Evolutionary conservation across 2,113 vertebrate genomes (phyloP), one percentile per base, ranked within the genome.

Genomic region (Phocoena phocoena): DNA sequence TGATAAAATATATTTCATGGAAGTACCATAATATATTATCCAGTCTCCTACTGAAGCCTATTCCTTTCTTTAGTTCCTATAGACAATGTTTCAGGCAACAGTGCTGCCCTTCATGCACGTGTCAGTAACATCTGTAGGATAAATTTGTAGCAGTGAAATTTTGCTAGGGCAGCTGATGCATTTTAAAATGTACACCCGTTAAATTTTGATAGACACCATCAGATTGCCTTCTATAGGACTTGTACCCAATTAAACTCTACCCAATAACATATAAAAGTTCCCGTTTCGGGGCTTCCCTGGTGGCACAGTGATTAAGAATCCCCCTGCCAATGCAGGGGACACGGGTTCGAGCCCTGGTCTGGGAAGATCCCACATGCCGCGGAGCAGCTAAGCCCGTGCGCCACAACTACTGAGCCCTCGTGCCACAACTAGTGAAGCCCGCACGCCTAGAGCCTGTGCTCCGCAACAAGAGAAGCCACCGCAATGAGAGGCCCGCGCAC

Each of bases 11-110:
- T 55, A 80, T 28, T 73, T 14, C 23, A 6, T 53, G 70, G 23
- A 21, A 63, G 25, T 38, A 68, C 50, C 5, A 0, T 79, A 83
- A 60, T n/a, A 47, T 36, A 41, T 67, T 50, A 90, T 67, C 47
- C 77, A 68, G 58, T 73, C 41, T 87, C 36, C 44, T 67, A 1
- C 0, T 53, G 80, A 76, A 62, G 50, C 67, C 28, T 50, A 1
- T 53, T 96, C 23, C 47, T 84, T 76, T 55, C 36, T 82, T 70
- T 95, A 80, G 58, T 89, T 96, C 89, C 67, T 58, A 1, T 58
- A 65, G 73, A 92, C 31, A 63, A 0, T 81, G 13, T 82, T 68
- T 71, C 8, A 88, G 41, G 65, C 25, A 55, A 44, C 21, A 28
- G 36, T 28, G n/a, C 91, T 47, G 7, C 41, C 60, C 26, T 62